A percentile compares a stretch with the other conserved stretches of the same genome.
These are phyloP conservation scores for Erpornis zantholeuca DNA, from an alignment of 2,113 vertebrate genomes.

Conservation along the genomic window DNA sequence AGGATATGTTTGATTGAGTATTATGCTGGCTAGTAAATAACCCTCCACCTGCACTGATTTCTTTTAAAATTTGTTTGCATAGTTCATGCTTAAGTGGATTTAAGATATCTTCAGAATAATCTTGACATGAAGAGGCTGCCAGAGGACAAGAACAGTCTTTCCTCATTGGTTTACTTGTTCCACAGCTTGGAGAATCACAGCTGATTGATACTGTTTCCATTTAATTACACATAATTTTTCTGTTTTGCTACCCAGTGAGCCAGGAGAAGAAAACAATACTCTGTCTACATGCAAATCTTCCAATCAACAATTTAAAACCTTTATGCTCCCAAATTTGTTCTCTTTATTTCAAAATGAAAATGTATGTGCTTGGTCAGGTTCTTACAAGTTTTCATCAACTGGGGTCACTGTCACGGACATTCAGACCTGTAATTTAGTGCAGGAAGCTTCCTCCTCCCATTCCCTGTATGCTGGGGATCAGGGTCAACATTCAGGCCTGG, in stretches of 20 bases:
- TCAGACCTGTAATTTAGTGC: background rate
- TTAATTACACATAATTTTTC: slow-evolving; percentile 82
- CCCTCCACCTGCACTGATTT: slow-evolving; percentile 34
- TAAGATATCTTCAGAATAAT: slow-evolving; percentile 59
- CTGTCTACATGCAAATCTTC: slow-evolving; percentile 74
- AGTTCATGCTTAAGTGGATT: slow-evolving; percentile 50
- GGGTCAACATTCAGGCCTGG: background rate
- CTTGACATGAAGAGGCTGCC: slow-evolving; percentile 60
- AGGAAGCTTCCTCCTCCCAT: background rate
- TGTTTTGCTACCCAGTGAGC: slow-evolving; percentile 76
- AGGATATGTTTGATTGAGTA: slow-evolving; percentile 4
- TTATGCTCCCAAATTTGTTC: slow-evolving; percentile 64
- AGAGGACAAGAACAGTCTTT: slow-evolving; percentile 63
- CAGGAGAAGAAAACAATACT: slow-evolving; percentile 80
- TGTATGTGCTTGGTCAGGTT: background rate
- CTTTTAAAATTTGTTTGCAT: slow-evolving; percentile 41
- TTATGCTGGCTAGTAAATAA: slow-evolving; percentile 8
- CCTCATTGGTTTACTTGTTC: slow-evolving; percentile 70
- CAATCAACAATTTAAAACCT: slow-evolving; percentile 76
- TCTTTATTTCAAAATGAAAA: slow-evolving; percentile 52
- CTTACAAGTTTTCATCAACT: background rate
- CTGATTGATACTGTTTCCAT: slow-evolving; percentile 79
- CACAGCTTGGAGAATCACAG: slow-evolving; percentile 72
- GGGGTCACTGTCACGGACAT: background rate
- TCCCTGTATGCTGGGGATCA: background rate